phyloP scores from a whole-genome alignment of 2,113 vertebrate species.

The Otis tarda region DNA sequence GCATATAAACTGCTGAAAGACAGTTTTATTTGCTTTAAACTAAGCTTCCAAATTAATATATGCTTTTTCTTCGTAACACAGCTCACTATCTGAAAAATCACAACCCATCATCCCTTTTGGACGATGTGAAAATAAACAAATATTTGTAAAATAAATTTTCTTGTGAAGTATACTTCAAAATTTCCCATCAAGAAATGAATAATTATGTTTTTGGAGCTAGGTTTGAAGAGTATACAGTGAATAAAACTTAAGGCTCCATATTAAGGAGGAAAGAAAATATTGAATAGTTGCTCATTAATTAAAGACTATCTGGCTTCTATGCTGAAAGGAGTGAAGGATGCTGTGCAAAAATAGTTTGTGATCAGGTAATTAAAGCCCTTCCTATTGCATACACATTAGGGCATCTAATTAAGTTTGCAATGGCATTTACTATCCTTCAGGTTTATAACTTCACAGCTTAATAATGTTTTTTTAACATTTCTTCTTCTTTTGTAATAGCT shows the following conservation, averaged over 20 bases:
- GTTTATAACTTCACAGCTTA: slow-evolving; percentile 24
- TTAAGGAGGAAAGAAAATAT: slow-evolving; percentile 15
- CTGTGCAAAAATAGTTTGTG: slow-evolving; percentile 37
- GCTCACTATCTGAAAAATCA: not conserved
- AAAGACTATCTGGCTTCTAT: not conserved
- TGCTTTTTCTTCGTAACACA: not conserved
- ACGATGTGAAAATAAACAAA: slow-evolving; percentile 19
- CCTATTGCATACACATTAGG: slow-evolving; percentile 33
- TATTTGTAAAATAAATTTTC: slow-evolving; percentile 40
- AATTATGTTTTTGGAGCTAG: not conserved
- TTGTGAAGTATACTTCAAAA: slow-evolving; percentile 22
- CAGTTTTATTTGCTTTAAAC: not conserved
- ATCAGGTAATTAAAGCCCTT: slow-evolving; percentile 59
- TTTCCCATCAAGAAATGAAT: not conserved
- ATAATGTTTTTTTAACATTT: slow-evolving; percentile 24
- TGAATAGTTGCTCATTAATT: slow-evolving; percentile 32
- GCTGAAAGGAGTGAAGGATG: not conserved
- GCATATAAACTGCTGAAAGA: not conserved
- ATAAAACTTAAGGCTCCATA: not conserved
- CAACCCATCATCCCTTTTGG: not conserved
- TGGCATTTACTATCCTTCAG: slow-evolving; percentile 40
- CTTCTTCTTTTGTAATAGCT: not conserved
- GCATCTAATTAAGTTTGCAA: slow-evolving; percentile 42
- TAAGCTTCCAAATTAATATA: not conserved
- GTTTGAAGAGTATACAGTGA: not conserved